Base-by-base conservation (phyloP, 2,113 vertebrate genomes). In the Tachysurus fulvidraco region DNA sequence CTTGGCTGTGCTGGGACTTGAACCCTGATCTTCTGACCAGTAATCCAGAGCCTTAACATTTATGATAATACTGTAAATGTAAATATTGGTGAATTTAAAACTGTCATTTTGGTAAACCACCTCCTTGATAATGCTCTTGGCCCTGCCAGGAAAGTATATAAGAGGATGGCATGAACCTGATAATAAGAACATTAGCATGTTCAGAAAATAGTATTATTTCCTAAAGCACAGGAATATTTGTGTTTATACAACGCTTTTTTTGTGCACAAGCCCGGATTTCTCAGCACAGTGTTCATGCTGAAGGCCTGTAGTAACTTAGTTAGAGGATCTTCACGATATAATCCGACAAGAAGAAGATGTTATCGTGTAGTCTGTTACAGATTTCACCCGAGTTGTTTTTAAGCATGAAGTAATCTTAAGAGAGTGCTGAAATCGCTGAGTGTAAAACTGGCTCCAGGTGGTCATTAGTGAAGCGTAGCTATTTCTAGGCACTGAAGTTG, bases 401-500 rank as follows among this genome's bases (percentile, higher is more conserved):
- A 8, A 5, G 69, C 46, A 41, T 73, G 36, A 69, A 69, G 16
- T 69, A 69, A 73, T 44, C 8, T 17, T 67, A 6, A 67, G 30
- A 67, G 28, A 67, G 1, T 65, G 62, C 62, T 30, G 28, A 30
- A 17, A 36, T 4, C 62, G 1, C 28, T 13, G 25, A 17, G 65
- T 67, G 65, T 67, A 67, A 16, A 67, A 67, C 28, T 67, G 65
- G 28, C 65, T 67, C 41, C 41, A 44, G 69, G 30, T 44, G 69
- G 8, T 36, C 16, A 30, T 17, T 69, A 71, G 30, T 41, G 16
- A 41, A 41, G 89, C 30, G 50, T n/a, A 11, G 54, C 80, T 84
- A 82, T 86, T 90, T 87, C 88, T 89, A 80, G 77, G 88, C 88
- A 25, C 65, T 73, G 81, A 84, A 85, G 80, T 90, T 41, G 92